A percentile compares a stretch with the other conserved stretches of the same genome.
These are phyloP conservation scores for Musca vetustissima DNA, from an alignment of 1,140 invertebrate species.

Conservation along the genomic window DNA sequence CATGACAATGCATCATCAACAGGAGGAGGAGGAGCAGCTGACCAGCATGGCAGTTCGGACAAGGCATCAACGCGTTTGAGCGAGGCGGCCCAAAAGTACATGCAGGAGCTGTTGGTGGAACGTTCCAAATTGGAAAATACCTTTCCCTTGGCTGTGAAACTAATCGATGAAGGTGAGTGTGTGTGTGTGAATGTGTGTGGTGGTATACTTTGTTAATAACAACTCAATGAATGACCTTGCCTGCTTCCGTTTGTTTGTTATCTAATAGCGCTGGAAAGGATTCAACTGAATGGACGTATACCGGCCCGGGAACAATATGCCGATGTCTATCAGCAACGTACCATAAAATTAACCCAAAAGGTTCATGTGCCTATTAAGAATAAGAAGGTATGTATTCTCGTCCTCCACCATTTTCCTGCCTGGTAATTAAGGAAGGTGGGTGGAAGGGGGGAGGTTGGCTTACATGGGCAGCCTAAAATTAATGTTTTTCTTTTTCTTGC, in stretches of 20 bases:
- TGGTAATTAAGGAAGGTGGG: too few relatives aligned
- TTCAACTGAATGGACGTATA: conserved; percentile 62
- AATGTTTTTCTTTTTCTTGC: conserved; percentile 42
- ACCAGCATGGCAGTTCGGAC: conserved; percentile 36
- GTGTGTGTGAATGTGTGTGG: conserved; percentile 33
- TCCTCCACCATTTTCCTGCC: too few relatives aligned
- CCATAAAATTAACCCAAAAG: conserved; percentile 79
- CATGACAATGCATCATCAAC: conserved; percentile 49
- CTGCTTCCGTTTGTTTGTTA: too few relatives aligned
- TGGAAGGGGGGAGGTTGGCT: conserved; percentile 1
- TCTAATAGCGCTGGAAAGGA: conserved; percentile 63
- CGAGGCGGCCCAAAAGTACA: conserved; percentile 50
- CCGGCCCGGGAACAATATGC: conserved; percentile 72
- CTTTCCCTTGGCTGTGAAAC: conserved; percentile 50
- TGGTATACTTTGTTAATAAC: neutral
- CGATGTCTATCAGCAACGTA: conserved; percentile 85
- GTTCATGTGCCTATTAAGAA: conserved; percentile 86
- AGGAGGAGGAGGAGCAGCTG: too few relatives aligned
- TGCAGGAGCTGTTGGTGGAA: conserved; percentile 50
- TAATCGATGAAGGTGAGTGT: conserved; percentile 50
- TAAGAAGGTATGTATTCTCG: conserved; percentile 87
- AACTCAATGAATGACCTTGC: neutral
- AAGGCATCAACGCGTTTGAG: conserved; percentile 41
- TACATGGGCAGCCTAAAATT: too few relatives aligned
- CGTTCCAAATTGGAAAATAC: conserved; percentile 51